These are phyloP conservation scores for Nannoperca australis DNA, from an alignment of 2,797 vertebrate genomes.

Conservation along the genomic window DNA sequence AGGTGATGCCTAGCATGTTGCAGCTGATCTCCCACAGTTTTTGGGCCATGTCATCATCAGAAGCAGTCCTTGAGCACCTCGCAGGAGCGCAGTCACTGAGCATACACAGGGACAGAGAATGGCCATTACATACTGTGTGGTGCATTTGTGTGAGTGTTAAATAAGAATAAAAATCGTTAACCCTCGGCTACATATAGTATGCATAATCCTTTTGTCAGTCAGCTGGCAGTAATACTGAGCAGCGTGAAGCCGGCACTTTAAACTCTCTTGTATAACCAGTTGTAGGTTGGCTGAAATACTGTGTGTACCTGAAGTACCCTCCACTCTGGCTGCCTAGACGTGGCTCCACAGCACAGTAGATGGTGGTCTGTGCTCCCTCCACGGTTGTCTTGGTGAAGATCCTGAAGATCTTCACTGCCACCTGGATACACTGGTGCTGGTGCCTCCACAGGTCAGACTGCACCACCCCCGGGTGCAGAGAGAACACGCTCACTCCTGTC, in stretches of 20 bases:
- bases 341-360: conserved; percentile 85
- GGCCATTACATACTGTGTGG: conserved; percentile 12
- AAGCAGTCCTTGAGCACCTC: conserved; percentile 76
- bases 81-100: conserved; percentile 82
- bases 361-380: conserved; percentile 86
- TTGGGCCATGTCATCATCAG: conserved; percentile 82
- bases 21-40: conserved; percentile 87
- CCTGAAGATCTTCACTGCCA: conserved; percentile 81
- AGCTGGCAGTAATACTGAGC: conserved; percentile 23
- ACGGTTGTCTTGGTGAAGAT: conserved; percentile 85
- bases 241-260: not conserved
- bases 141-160: not conserved
- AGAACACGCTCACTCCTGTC: conserved; percentile 82
- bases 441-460: conserved; percentile 86
- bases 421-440: conserved; percentile 81
- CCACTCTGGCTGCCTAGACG: conserved; percentile 83
- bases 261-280: not conserved
- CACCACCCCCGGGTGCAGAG: conserved; percentile 87
- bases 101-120: conserved; percentile 36
- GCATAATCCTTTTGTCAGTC: not conserved
- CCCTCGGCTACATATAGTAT: not conserved
- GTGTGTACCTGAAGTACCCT: conserved; percentile 85
- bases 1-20: conserved; percentile 82
- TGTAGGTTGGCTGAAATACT: conserved; percentile 12
- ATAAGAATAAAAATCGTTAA: not conserved